Percentiles rank a stretch among this genome's conserved stretches.
phyloP scores from a whole-genome alignment of 2,888 invertebrate genomes.

The Aphidoletes aphidimyza region DNA sequence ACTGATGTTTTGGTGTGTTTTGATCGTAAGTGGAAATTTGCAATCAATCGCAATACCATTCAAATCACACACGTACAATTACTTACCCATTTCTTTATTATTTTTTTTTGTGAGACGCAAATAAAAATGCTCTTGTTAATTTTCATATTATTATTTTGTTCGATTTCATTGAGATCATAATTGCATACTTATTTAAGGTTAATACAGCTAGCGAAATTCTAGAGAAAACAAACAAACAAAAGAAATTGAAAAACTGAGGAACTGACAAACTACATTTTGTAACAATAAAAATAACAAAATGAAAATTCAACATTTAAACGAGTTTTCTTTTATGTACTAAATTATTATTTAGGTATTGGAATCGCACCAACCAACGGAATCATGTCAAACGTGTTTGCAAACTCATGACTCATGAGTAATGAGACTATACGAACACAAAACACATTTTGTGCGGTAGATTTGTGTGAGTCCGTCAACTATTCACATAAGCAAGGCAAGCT shows the following conservation, averaged over 20 bases:
- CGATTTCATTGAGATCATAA: constrained; percentile 13
- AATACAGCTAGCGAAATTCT: constrained; percentile 23
- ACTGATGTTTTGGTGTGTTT: constrained; percentile 9
- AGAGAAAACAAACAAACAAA: neutral
- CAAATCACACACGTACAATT: neutral
- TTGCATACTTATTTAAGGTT: neutral
- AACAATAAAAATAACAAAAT: constrained; percentile 41
- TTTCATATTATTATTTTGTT: constrained; percentile 17
- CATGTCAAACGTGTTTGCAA: too few species aligned
- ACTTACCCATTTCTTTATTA: too few species aligned
- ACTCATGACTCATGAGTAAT: too few species aligned
- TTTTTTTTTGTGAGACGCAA: neutral
- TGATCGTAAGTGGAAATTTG: neutral
- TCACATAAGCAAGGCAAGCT: too few species aligned
- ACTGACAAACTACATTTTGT: neutral
- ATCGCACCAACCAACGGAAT: too few species aligned
- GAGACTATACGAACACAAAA: too few species aligned
- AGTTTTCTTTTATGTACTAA: neutral
- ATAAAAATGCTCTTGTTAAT: neutral
- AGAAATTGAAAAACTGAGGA: neutral
- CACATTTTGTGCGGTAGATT: too few species aligned
- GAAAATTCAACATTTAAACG: neutral
- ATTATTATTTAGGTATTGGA: neutral
- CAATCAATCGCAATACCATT: neutral
- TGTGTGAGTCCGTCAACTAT: too few species aligned